These are phyloP conservation scores for Euzetes globulus DNA, from an alignment of 2,888 invertebrate species.

Conservation along the genomic window DNA sequence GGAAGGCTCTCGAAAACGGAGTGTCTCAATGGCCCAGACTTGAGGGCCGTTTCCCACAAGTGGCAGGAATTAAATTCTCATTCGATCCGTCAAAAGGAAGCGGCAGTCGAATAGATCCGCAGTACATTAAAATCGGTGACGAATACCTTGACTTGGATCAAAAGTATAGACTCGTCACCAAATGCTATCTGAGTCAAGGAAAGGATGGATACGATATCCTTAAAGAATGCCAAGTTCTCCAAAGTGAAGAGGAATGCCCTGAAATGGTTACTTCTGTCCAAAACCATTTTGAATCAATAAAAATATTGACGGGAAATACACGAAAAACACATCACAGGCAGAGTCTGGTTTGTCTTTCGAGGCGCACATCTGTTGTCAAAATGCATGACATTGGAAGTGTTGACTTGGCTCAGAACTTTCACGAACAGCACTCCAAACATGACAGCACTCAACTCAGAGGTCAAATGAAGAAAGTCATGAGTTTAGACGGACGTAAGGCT, in stretches of 20 bases:
- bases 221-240: slow-evolving; percentile 63
- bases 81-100: slow-evolving; percentile 56
- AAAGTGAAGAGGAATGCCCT: slow-evolving; percentile 76
- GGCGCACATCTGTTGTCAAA: slow-evolving; percentile 3
- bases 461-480: background rate
- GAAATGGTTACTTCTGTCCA: slow-evolving; percentile 73
- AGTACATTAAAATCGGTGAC: slow-evolving; percentile 72
- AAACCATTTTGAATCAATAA: slow-evolving; percentile 71
- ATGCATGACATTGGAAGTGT: slow-evolving; percentile 29
- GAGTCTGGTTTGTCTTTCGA: slow-evolving; percentile 64
- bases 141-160: slow-evolving; percentile 62
- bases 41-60: slow-evolving; percentile 73
- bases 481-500: slow-evolving; percentile 6
- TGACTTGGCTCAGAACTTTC: slow-evolving; percentile 8
- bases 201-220: slow-evolving; percentile 79
- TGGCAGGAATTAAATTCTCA: slow-evolving; percentile 54
- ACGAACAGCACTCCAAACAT: background rate
- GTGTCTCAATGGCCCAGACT: slow-evolving; percentile 76
- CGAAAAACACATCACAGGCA: slow-evolving; percentile 67
- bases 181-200: slow-evolving; percentile 69
- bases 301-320: slow-evolving; percentile 45
- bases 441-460: background rate
- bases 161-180: slow-evolving; percentile 68
- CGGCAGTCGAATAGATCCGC: slow-evolving; percentile 61
- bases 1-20: slow-evolving; percentile 70